Percentiles rank a stretch among this genome's conserved stretches.
phyloP scores from a whole-genome alignment of 2,797 vertebrate genomes.

The Acipenser transmontanus region DNA sequence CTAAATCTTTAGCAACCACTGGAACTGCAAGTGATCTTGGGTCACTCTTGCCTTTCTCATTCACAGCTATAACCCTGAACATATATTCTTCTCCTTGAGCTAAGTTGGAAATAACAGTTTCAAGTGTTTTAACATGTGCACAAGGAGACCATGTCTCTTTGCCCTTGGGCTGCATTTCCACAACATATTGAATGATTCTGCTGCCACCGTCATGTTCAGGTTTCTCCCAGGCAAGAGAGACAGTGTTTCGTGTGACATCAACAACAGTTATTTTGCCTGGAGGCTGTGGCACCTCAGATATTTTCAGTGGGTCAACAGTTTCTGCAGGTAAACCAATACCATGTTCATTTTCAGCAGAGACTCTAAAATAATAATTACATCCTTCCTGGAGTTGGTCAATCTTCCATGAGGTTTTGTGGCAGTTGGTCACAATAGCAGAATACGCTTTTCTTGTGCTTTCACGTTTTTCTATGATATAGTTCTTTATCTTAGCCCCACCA shows the following conservation, averaged over 20 bases:
- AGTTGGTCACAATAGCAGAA: slow-evolving; percentile 91
- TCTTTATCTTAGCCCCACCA: slow-evolving; percentile 92
- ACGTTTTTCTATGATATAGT: slow-evolving; percentile 94
- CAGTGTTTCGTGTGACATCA: slow-evolving; percentile 90
- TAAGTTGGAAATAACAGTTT: slow-evolving; percentile 79
- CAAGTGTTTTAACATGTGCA: slow-evolving; percentile 84
- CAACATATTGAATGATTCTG: slow-evolving; percentile 88
- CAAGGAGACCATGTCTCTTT: slow-evolving; percentile 89
- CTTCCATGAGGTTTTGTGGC: slow-evolving; percentile 87
- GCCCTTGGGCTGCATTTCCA: slow-evolving; percentile 90
- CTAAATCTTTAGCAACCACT: slow-evolving; percentile 87
- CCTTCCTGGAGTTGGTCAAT: slow-evolving; percentile 92
- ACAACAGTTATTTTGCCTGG: slow-evolving; percentile 87
- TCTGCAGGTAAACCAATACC: slow-evolving; percentile 84
- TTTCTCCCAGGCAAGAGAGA: slow-evolving; percentile 90
- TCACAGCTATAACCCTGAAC: slow-evolving; percentile 90
- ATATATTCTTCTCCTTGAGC: slow-evolving; percentile 89
- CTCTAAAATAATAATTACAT: slow-evolving; percentile 91
- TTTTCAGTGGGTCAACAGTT: slow-evolving; percentile 83
- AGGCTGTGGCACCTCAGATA: slow-evolving; percentile 92
- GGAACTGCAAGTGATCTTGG: slow-evolving; percentile 87
- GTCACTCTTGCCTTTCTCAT: slow-evolving; percentile 96
- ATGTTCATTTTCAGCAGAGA: slow-evolving; percentile 89
- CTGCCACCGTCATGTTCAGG: slow-evolving; percentile 95
- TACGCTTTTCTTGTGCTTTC: slow-evolving; percentile 95